Conservation (phyloP, 2,888 invertebrate genomes). For the Sphinx pinastri region DNA sequence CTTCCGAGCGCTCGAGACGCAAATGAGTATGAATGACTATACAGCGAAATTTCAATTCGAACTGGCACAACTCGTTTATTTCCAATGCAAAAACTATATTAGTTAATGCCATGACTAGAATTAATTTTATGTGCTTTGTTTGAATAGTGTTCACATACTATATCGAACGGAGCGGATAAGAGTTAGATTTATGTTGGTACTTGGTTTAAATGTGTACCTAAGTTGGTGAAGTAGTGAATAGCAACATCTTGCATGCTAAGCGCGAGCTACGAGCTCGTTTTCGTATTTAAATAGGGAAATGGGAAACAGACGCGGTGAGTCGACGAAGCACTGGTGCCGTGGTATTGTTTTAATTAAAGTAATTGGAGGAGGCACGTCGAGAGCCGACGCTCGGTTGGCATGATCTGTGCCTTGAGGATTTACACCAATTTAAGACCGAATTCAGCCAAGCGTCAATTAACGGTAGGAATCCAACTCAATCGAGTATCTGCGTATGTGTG, state of each 20-base stretch:
- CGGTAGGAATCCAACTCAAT: constrained; percentile 58
- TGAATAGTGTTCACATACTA: constrained; percentile 13
- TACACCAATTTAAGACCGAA: constrained; percentile 80
- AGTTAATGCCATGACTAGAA: background rate
- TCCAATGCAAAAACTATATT: constrained; percentile 2
- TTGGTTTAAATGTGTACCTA: constrained; percentile 46
- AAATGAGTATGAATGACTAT: constrained; percentile 57
- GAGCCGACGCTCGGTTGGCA: constrained; percentile 75
- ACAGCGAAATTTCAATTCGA: constrained; percentile 41
- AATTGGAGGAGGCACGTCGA: constrained; percentile 82
- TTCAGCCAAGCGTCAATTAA: constrained; percentile 77
- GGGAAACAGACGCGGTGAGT: constrained; percentile 81
- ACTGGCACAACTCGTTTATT: constrained; percentile 6
- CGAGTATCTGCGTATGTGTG: constrained; percentile 14
- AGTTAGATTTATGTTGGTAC: constrained; percentile 44
- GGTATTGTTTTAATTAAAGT: constrained; percentile 84
- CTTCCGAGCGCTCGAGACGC: constrained; percentile 59
- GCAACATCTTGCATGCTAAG: constrained; percentile 79
- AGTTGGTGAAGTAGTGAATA: constrained; percentile 62
- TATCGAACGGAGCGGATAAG: constrained; percentile 34
- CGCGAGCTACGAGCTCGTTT: constrained; percentile 77
- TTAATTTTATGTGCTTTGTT: constrained; percentile 9
- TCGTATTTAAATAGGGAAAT: constrained; percentile 84
- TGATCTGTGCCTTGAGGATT: constrained; percentile 83
- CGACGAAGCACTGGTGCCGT: constrained; percentile 79